phyloP scores from a whole-genome alignment of 2,888 invertebrate species.

The Athalia circularis region DNA sequence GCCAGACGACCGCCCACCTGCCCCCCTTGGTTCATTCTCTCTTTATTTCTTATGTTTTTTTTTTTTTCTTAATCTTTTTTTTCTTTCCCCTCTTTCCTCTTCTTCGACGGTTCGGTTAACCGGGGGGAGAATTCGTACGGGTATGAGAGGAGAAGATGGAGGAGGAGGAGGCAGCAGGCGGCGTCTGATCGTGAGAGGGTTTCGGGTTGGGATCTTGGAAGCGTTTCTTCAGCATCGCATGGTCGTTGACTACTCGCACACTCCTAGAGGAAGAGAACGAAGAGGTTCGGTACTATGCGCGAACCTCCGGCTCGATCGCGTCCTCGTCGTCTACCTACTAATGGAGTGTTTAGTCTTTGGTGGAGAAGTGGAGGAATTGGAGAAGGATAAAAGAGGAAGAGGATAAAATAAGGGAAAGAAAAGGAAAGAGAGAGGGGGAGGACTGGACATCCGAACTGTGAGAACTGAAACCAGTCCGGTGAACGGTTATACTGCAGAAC shows the following conservation, averaged over 20 bases:
- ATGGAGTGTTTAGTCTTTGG: conserved; percentile 44
- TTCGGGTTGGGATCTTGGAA: not conserved
- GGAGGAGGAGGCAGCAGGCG: not conserved
- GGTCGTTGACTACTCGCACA: too few relatives aligned
- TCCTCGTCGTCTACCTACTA: conserved; percentile 47
- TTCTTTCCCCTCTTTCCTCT: conserved; percentile 37
- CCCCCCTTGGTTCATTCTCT: conserved; percentile 4
- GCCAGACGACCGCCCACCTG: conserved; percentile 44
- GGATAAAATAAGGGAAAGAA: conserved; percentile 39
- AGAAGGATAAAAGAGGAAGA: conserved; percentile 19
- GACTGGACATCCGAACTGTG: conserved; percentile 55
- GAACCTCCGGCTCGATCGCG: conserved; percentile 34
- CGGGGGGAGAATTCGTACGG: conserved; percentile 25
- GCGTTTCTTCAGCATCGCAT: too few relatives aligned
- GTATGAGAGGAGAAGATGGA: conserved; percentile 19
- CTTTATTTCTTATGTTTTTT: not conserved
- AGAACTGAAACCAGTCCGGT: conserved; percentile 60
- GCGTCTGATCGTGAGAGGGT: conserved; percentile 34
- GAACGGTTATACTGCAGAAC: conserved; percentile 16
- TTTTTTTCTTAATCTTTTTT: conserved; percentile 54
- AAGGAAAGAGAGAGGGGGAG: conserved; percentile 23
- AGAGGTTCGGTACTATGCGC: not conserved
- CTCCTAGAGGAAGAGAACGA: not conserved
- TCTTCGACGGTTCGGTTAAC: conserved; percentile 6
- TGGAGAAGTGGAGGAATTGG: conserved; percentile 42